Evolutionary conservation across 2,113 vertebrate genomes (phyloP).

Genomic region (Chinchilla lanigera): DNA sequence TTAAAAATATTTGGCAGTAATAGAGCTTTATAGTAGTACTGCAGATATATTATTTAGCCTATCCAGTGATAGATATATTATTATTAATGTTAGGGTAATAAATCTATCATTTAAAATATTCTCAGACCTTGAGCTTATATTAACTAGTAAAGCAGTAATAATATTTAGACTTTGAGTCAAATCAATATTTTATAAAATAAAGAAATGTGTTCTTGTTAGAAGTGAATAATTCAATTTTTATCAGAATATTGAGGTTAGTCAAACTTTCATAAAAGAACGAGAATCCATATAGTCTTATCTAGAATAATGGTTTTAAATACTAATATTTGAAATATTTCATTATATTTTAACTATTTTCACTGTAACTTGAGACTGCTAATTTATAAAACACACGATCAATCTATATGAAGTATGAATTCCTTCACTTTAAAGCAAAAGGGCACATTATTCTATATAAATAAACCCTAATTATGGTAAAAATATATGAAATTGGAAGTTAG

Average conservation of each 20-base stretch:
- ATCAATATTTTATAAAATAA: conserved; percentile 40
- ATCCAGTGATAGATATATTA: neutral
- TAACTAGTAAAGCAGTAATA: conserved; percentile 23
- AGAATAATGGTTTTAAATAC: conserved; percentile 4
- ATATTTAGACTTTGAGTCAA: conserved; percentile 36
- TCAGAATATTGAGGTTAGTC: conserved; percentile 24
- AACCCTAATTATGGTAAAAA: neutral
- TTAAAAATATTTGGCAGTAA: conserved; percentile 28
- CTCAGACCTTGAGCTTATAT: neutral
- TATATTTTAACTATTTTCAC: conserved; percentile 7
- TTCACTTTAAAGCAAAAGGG: neutral
- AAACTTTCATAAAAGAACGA: conserved; percentile 44
- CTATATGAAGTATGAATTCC: neutral
- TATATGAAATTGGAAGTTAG: neutral
- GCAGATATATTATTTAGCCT: neutral
- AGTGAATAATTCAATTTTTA: conserved; percentile 44
- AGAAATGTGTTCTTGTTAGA: conserved; percentile 25
- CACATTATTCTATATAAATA: neutral
- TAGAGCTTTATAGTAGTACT: neutral
- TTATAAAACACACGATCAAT: neutral
- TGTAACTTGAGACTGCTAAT: conserved; percentile 8
- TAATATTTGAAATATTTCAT: conserved; percentile 35
- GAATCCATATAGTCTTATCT: neutral
- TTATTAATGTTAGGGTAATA: neutral
- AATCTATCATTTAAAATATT: conserved; percentile 14